phyloP scores from a whole-genome alignment of 1,140 invertebrate species.

The Ericerus pela region DNA sequence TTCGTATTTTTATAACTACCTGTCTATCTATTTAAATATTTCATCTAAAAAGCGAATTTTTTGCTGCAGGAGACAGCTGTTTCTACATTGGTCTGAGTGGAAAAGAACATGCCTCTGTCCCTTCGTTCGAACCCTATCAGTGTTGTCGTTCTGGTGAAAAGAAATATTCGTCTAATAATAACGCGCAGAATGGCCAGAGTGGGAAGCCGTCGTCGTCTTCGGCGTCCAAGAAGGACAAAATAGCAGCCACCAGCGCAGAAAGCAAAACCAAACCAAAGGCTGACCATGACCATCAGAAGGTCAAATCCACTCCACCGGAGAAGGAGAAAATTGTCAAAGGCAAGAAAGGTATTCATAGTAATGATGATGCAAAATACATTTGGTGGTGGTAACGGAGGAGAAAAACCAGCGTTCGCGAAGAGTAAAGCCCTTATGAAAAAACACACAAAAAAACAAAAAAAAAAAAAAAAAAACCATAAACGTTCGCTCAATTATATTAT shows the following conservation, averaged over 20 bases:
- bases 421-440: neutral
- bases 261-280: slow-evolving; percentile 26
- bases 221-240: slow-evolving; percentile 18
- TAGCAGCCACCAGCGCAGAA: slow-evolving; percentile 21
- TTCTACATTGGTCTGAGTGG: slow-evolving; percentile 84
- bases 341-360: slow-evolving; percentile 58
- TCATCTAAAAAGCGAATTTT: too few species aligned
- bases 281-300: slow-evolving; percentile 32
- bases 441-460: neutral
- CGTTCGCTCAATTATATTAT: too few species aligned
- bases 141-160: slow-evolving; percentile 44
- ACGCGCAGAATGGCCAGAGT: slow-evolving; percentile 41
- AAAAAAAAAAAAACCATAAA: neutral
- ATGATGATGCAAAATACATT: slow-evolving; percentile 55
- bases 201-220: slow-evolving; percentile 26
- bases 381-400: slow-evolving; percentile 44
- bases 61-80: slow-evolving; percentile 79
- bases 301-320: slow-evolving; percentile 13
- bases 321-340: slow-evolving; percentile 40
- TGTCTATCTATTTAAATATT: too few species aligned
- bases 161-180: slow-evolving; percentile 3
- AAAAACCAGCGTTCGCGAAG: neutral
- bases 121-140: slow-evolving; percentile 72
- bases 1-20: too few species aligned
- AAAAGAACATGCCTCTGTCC: slow-evolving; percentile 55